Base-by-base conservation (phyloP, 2,888 invertebrate species). In the Zygothrica quintamaculata region DNA sequence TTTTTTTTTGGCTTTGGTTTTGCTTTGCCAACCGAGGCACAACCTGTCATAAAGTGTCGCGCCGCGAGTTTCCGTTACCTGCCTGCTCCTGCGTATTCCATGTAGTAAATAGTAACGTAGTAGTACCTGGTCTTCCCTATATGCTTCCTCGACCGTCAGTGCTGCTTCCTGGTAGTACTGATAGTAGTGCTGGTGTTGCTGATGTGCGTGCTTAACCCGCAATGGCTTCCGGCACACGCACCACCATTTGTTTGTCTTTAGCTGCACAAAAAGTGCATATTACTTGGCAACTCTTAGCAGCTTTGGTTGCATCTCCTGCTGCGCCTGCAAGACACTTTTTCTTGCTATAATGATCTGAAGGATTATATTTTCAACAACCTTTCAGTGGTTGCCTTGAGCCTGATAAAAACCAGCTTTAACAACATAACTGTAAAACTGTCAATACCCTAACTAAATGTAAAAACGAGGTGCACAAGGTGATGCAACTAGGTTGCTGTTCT, bases 191-290 rank as follows among this genome's bases (percentile, higher is more conserved):
- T 51, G 29, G 1, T 22, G 13, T 15, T 42, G 40, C 9, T 18
- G 16, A 7, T 18, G 48, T 74, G 68, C 70, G 74, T 70, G 77
- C 70, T 68, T 68, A 80, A 66, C 78, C 84, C 71, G 55, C 84
- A 77, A 81, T 76, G 84, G 81, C 81, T 80, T 80, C 81, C 84
- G 84, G 76, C 67, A 56, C 72, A 77, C 81, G 74, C 70, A 80
- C 50, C 53, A 50, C 26, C 50, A 46, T 39, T 8, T 22, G 57
- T 55, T 67, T 60, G 55, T 56, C 43, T 39, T 56, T 50, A 40
- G 39, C 22, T 15, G 44, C 39, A 51, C 51, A 59, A 50, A 61
- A 82, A 60, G 65, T 48, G 77, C 74, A 79, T 58, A 75, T 84
- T 71, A 68, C 72, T 76, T 71, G 50, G 15, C 15, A 55, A 40